Evolutionary conservation across 2,888 invertebrate genomes (phyloP).

Genomic region (Drosophila hawaiiensis): DNA sequence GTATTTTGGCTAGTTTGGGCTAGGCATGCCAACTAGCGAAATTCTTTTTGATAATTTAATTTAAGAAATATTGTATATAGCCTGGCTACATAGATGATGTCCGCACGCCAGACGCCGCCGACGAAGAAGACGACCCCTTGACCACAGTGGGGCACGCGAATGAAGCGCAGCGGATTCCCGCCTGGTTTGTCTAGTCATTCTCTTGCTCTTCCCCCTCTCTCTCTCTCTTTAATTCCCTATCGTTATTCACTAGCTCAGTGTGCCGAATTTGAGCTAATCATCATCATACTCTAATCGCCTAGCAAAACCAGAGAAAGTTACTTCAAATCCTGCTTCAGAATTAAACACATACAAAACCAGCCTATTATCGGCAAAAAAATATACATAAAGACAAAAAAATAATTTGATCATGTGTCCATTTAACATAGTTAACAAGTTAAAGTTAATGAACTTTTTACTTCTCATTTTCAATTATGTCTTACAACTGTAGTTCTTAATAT

Average conservation of each 20-base stretch:
- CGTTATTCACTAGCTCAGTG: conserved; percentile 41
- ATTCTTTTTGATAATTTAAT: conserved; percentile 82
- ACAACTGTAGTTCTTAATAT: neutral
- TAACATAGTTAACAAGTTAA: neutral
- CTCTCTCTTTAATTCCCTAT: conserved; percentile 12
- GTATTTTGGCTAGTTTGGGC: conserved; percentile 46
- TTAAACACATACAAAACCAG: neutral
- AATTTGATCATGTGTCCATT: neutral
- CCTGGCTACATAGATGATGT: conserved; percentile 43
- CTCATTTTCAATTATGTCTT: neutral
- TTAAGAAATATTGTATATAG: conserved; percentile 76
- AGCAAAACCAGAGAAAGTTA: conserved; percentile 66
- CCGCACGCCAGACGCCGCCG: conserved; percentile 24
- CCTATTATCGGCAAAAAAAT: neutral
- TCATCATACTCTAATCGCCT: conserved; percentile 33
- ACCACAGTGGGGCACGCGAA: conserved; percentile 60
- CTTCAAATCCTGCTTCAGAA: conserved; percentile 1
- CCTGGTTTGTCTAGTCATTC: conserved; percentile 33
- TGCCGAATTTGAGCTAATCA: conserved; percentile 52
- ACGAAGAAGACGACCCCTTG: conserved; percentile 54
- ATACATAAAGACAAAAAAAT: neutral
- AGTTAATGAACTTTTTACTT: neutral
- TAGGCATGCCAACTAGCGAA: conserved; percentile 79
- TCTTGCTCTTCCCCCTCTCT: conserved; percentile 17
- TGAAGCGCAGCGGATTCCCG: conserved; percentile 46